Evolutionary conservation across 2,113 vertebrate species (phyloP).

Genomic region (Catagonus wagneri): DNA sequence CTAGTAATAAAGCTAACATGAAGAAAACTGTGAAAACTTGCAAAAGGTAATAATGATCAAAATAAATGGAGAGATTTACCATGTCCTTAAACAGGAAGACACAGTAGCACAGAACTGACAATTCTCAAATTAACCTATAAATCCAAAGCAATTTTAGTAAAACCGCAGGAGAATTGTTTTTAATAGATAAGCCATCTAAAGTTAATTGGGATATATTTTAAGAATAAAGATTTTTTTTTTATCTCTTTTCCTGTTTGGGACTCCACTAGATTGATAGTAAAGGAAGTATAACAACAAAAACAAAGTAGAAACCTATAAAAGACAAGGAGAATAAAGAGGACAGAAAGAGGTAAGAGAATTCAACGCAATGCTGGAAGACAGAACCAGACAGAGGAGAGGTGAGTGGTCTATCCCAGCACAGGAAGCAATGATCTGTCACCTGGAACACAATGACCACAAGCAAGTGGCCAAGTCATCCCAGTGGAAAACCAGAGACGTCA

Average conservation of each 20-base stretch:
- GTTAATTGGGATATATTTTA: not conserved
- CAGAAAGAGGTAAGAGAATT: not conserved
- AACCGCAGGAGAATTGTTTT: not conserved
- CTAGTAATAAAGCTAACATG: not conserved
- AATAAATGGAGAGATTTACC: not conserved
- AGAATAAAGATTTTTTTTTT: not conserved
- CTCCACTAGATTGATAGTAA: not conserved
- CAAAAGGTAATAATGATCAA: not conserved
- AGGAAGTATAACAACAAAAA: constrained; percentile 9
- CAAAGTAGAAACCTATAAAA: not conserved
- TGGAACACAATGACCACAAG: not conserved
- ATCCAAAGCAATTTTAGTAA: not conserved
- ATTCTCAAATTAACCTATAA: constrained; percentile 35
- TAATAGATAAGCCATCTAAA: not conserved
- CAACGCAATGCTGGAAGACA: not conserved
- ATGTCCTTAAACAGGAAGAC: not conserved
- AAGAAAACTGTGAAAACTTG: not conserved
- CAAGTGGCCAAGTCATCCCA: not conserved
- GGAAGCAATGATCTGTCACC: not conserved
- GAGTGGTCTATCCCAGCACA: not conserved
- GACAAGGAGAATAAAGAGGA: not conserved
- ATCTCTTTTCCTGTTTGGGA: not conserved
- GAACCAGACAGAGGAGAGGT: not conserved
- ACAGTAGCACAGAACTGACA: not conserved
- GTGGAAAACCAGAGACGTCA: not conserved